Evolutionary conservation across 1,140 invertebrate species (phyloP).

Genomic region (Bombus vancouverensis): DNA sequence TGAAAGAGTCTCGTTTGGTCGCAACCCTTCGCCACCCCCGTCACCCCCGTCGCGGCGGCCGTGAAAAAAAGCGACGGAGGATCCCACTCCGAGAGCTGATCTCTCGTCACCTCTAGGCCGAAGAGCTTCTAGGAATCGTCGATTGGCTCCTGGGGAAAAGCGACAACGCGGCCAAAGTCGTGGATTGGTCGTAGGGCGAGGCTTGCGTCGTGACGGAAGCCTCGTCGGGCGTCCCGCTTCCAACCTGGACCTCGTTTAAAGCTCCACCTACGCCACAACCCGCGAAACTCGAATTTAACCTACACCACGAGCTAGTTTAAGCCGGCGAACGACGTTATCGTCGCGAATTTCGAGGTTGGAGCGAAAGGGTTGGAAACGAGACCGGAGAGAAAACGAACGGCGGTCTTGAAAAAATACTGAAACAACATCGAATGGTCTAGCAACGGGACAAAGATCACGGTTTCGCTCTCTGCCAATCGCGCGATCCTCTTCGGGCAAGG

Average conservation of each 20-base stretch:
- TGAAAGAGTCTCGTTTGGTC: not conserved
- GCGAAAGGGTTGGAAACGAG: slow-evolving; percentile 19
- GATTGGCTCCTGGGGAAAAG: slow-evolving; percentile 74
- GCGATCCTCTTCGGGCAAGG: not conserved
- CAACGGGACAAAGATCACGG: not conserved
- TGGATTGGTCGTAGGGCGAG: slow-evolving; percentile 80
- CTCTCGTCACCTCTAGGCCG: slow-evolving; percentile 4
- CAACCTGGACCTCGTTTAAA: slow-evolving; percentile 64
- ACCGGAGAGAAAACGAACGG: no score
- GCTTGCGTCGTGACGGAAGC: slow-evolving; percentile 70
- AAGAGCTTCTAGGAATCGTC: slow-evolving; percentile 39
- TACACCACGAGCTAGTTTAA: slow-evolving; percentile 10
- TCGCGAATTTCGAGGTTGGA: slow-evolving; percentile 9
- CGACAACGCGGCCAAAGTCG: slow-evolving; percentile 53
- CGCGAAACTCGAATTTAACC: slow-evolving; percentile 53
- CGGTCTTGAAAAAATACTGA: not conserved
- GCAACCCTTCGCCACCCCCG: not conserved
- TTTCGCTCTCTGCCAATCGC: no score
- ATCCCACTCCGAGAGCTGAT: slow-evolving; percentile 51
- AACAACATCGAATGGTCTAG: rapidly evolving
- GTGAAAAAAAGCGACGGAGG: slow-evolving; percentile 13
- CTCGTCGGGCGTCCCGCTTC: slow-evolving; percentile 50
- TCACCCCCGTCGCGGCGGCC: slow-evolving; percentile 1
- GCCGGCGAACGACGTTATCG: not conserved
- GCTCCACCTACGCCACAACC: slow-evolving; percentile 76